These are phyloP conservation scores for Halichondria panicea DNA, from an alignment of 37 sponge, comb jelly and placozoan species.

Conservation along the genomic window DNA sequence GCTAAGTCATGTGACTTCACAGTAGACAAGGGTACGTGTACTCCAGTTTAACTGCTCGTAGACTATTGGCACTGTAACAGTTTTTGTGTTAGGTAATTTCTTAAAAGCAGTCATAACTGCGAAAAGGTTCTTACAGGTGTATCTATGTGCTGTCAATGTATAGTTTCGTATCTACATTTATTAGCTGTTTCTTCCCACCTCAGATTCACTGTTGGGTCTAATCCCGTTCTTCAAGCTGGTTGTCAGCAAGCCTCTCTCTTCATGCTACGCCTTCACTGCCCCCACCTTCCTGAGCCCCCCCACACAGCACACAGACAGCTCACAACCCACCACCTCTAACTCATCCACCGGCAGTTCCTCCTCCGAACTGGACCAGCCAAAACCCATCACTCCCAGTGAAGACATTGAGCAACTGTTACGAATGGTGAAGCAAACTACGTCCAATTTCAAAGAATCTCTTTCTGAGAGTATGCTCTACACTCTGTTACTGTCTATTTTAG, in stretches of 20 bases:
- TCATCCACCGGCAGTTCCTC: not conserved
- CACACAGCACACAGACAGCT: not conserved
- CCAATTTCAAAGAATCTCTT: not conserved
- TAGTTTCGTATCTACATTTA: not conserved
- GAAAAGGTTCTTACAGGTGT: too few species aligned
- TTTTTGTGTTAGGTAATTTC: too few species aligned
- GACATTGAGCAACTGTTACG: not conserved
- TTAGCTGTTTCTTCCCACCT: not conserved
- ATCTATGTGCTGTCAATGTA: too few species aligned
- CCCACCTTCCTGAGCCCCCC: not conserved
- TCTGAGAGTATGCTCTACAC: conserved; percentile 25
- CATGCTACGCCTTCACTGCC: not conserved
- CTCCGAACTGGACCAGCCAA: not conserved
- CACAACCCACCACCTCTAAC: not conserved
- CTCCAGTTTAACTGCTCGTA: too few species aligned
- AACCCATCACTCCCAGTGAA: not conserved
- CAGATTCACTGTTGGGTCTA: conserved; percentile 17
- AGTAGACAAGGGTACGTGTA: conserved; percentile 30
- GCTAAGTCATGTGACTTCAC: not conserved
- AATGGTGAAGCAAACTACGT: not conserved
- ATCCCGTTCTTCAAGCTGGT: conserved; percentile 29
- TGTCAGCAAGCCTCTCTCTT: not conserved
- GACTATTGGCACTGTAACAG: too few species aligned
- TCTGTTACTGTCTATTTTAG: conserved; percentile 46
- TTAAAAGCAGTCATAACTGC: too few species aligned